Percentiles rank a stretch among this genome's conserved stretches.
Evolutionary conservation across 2,797 vertebrate species (phyloP).

Genomic region (Microctenopoma lineatum): DNA sequence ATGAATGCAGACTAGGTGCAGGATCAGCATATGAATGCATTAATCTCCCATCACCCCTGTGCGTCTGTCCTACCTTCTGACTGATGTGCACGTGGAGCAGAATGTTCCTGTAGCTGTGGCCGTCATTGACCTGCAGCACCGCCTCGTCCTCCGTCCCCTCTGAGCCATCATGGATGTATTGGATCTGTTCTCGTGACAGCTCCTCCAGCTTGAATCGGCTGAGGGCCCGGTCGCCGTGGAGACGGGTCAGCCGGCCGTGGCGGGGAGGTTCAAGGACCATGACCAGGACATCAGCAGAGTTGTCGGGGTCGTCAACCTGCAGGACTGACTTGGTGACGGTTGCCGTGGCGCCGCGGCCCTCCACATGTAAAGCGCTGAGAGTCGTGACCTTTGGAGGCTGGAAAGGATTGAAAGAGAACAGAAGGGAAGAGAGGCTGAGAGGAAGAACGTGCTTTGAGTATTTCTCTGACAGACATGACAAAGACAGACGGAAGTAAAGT

Average conservation of each 20-base stretch:
- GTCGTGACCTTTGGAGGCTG: slow-evolving; percentile 88
- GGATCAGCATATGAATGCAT: not conserved
- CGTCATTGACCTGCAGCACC: slow-evolving; percentile 90
- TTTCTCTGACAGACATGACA: not conserved
- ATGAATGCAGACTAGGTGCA: not conserved
- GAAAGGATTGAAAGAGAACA: slow-evolving; percentile 22
- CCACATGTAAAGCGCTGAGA: slow-evolving; percentile 82
- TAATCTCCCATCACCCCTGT: not conserved
- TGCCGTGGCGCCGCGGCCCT: slow-evolving; percentile 69
- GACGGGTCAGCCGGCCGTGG: slow-evolving; percentile 83
- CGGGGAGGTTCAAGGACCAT: slow-evolving; percentile 86
- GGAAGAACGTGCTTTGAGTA: not conserved
- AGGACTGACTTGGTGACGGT: slow-evolving; percentile 83
- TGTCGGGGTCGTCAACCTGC: slow-evolving; percentile 89
- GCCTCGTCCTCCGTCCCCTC: slow-evolving; percentile 76
- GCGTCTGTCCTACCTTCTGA: slow-evolving; percentile 82
- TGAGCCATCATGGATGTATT: slow-evolving; percentile 88
- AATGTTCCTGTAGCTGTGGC: slow-evolving; percentile 90
- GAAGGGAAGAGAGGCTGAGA: not conserved
- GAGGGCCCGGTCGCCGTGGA: slow-evolving; percentile 59
- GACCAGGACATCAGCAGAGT: slow-evolving; percentile 88
- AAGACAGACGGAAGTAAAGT: not conserved
- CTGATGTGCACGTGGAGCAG: slow-evolving; percentile 83
- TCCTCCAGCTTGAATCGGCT: slow-evolving; percentile 85
- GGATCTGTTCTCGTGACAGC: slow-evolving; percentile 82